Conservation (phyloP, 2,888 invertebrate species). For the Conistra vaccinii region DNA sequence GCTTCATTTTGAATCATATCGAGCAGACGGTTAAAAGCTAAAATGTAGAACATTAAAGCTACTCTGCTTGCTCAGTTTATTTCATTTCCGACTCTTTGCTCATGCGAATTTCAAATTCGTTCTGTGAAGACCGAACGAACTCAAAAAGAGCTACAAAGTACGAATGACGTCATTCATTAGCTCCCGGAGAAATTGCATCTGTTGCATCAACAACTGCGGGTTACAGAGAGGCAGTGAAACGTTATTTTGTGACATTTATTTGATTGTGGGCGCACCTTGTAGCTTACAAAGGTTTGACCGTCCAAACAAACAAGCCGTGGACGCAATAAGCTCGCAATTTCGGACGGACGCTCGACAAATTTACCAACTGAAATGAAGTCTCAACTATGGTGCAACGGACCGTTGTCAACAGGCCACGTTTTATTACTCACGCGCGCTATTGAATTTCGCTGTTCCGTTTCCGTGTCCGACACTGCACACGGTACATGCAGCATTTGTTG, state of each 20-base stretch:
- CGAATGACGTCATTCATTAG: conserved; percentile 50
- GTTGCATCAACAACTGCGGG: conserved; percentile 55
- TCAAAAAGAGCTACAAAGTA: conserved; percentile 40
- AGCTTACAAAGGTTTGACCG: conserved; percentile 86
- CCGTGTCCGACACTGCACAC: conserved; percentile 69
- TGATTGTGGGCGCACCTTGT: conserved; percentile 81
- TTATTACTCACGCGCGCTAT: conserved; percentile 85
- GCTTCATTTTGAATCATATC: conserved; percentile 27
- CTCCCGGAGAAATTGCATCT: conserved; percentile 45
- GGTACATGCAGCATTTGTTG: conserved; percentile 42
- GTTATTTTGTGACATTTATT: conserved; percentile 78
- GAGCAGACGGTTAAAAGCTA: conserved; percentile 20
- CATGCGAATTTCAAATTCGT: conserved; percentile 44
- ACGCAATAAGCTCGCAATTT: conserved; percentile 88
- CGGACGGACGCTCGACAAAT: conserved; percentile 86
- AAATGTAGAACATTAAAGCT: conserved; percentile 40
- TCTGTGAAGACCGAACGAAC: conserved; percentile 17
- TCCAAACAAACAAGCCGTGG: conserved; percentile 83
- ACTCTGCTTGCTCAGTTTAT: conserved; percentile 29
- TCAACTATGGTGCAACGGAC: conserved; percentile 80
- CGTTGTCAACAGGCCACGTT: conserved; percentile 86
- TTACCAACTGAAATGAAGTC: conserved; percentile 88
- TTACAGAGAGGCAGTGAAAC: conserved; percentile 57
- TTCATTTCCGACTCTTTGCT: conserved; percentile 32
- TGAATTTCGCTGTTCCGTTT: conserved; percentile 82